Percentiles rank a stretch among this genome's conserved stretches.
Conservation (phyloP, 2,888 invertebrate genomes). For the Lasioglossum figueresi region DNA sequence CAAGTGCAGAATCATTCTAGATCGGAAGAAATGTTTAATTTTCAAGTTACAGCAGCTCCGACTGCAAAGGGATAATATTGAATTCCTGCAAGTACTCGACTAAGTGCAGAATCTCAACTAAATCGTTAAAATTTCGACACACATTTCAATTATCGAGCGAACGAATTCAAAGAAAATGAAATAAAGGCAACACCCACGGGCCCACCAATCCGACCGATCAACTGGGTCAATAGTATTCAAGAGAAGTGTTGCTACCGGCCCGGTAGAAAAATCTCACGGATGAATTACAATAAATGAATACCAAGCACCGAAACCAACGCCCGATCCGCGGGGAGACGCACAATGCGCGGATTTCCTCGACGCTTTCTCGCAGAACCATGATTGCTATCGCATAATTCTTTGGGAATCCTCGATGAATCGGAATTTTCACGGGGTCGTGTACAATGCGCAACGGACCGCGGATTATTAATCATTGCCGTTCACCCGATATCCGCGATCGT, state of each 20-base stretch:
- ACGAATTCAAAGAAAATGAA: not conserved
- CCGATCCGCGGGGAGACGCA: not conserved
- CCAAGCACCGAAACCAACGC: not conserved
- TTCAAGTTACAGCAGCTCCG: no score
- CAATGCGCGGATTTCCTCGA: constrained; percentile 21
- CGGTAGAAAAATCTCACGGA: not conserved
- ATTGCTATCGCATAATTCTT: constrained; percentile 57
- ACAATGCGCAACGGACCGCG: constrained; percentile 58
- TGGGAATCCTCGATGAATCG: constrained; percentile 35
- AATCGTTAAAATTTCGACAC: no score
- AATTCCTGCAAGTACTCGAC: not conserved
- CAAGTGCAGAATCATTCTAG: no score
- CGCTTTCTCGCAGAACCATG: constrained; percentile 17
- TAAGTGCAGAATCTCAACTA: no score
- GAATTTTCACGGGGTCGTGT: constrained; percentile 53
- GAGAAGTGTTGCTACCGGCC: not conserved
- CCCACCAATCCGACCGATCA: not conserved
- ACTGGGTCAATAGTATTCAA: constrained; percentile 12
- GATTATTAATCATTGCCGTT: constrained; percentile 67
- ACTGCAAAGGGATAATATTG: not conserved
- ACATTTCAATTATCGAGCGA: no score
- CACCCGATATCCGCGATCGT: constrained; percentile 66
- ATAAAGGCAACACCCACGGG: not conserved
- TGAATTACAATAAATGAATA: not conserved
- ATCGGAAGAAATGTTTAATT: no score